Evolutionary conservation across 2,113 vertebrate species (phyloP).

Genomic region (Aspiorhynchus laticeps): DNA sequence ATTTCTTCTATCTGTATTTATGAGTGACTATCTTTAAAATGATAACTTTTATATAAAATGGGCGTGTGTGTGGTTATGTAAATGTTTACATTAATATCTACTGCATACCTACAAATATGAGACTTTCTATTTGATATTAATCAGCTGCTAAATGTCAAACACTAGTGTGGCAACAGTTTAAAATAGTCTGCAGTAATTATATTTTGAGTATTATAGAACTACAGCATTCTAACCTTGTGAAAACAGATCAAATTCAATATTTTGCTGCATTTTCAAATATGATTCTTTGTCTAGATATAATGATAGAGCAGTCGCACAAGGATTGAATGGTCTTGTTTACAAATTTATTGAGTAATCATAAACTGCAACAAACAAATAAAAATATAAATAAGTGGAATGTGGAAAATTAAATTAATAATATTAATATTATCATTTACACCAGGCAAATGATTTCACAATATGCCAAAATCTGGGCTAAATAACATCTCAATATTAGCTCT

Average conservation of each 20-base stretch:
- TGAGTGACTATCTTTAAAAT: neutral
- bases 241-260: too few relatives aligned
- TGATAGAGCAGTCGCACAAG: conserved; percentile 1
- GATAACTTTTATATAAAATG: neutral
- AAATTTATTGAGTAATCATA: conserved; percentile 47
- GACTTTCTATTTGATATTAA: neutral
- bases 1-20: neutral
- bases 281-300: neutral
- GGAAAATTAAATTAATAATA: conserved; percentile 68
- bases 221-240: neutral
- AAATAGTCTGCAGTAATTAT: neutral
- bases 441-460: conserved; percentile 65
- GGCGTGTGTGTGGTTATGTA: neutral
- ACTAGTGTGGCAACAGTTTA: neutral
- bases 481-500: conserved; percentile 17
- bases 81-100: neutral
- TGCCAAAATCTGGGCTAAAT: conserved; percentile 10
- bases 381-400: conserved; percentile 64
- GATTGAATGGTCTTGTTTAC: conserved; percentile 5
- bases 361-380: conserved; percentile 64
- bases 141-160: neutral
- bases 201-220: neutral
- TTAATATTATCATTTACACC: conserved; percentile 71
- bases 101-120: neutral
- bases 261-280: neutral